phyloP scores from a whole-genome alignment of 35 echinoderm and acorn worm genomes.

The Ptychodera flava region DNA sequence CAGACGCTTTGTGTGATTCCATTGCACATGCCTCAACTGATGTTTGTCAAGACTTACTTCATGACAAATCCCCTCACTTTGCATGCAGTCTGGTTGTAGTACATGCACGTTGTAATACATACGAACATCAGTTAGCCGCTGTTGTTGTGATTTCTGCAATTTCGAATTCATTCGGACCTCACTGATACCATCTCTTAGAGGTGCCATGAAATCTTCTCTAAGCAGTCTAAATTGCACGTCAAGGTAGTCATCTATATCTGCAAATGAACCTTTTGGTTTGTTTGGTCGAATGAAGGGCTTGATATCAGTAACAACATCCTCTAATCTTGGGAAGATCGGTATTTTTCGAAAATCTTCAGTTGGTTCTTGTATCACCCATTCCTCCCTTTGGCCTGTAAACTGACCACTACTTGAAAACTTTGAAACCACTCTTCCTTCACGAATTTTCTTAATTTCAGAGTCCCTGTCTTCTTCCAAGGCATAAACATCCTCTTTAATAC shows the following conservation, averaged over 20 bases:
- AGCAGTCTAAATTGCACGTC: slow-evolving; percentile 58
- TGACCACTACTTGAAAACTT: neutral
- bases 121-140: slow-evolving; percentile 6
- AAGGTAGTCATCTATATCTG: slow-evolving; percentile 35
- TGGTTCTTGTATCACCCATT: slow-evolving; percentile 21
- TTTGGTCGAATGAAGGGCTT: slow-evolving; percentile 12
- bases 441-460: neutral
- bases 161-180: slow-evolving; percentile 1
- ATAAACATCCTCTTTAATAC: neutral
- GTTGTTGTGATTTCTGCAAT: neutral
- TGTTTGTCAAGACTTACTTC: neutral
- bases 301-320: neutral
- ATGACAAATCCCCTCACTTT: neutral
- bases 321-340: slow-evolving; percentile 17
- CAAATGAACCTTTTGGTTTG: slow-evolving; percentile 19
- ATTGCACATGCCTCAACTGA: slow-evolving; percentile 25
- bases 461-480: neutral
- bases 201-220: slow-evolving; percentile 47
- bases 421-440: neutral
- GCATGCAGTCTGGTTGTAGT: neutral
- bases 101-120: slow-evolving; percentile 34
- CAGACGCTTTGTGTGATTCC: slow-evolving; percentile 62
- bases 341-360: slow-evolving; percentile 38
- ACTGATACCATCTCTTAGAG: slow-evolving; percentile 30
- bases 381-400: too few relatives aligned